Conservation (phyloP, 2,797 vertebrate genomes). For the Limosa lapponica region DNA sequence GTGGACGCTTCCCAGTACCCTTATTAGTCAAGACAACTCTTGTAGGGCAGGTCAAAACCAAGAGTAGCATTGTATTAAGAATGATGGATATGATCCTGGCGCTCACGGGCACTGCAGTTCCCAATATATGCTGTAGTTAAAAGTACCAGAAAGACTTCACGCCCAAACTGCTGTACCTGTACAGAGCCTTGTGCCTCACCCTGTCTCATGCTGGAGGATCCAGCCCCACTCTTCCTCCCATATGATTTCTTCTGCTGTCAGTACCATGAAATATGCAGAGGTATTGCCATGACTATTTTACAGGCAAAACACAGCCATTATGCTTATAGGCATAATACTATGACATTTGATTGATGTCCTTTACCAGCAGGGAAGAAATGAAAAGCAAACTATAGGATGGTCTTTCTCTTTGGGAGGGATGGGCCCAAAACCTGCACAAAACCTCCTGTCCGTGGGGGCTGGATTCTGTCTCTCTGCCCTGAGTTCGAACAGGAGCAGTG, state of each 20-base stretch:
- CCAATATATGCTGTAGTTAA: background rate
- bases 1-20: background rate
- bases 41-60: background rate
- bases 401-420: background rate
- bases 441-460: background rate
- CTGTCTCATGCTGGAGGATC: background rate
- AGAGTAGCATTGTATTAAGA: background rate
- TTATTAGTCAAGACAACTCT: background rate
- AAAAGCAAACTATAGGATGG: background rate
- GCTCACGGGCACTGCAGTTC: background rate
- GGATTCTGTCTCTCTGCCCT: background rate
- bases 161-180: background rate
- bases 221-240: background rate
- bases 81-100: background rate
- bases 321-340: background rate
- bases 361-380: background rate
- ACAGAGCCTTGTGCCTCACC: background rate
- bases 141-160: background rate
- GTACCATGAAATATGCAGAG: background rate
- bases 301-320: background rate
- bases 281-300: background rate
- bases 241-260: background rate
- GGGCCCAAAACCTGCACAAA: background rate
- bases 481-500: rapidly evolving
- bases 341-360: background rate